These are phyloP conservation scores for Sigmodon hispidus DNA, from an alignment of 2,113 vertebrate species.

Conservation along the genomic window DNA sequence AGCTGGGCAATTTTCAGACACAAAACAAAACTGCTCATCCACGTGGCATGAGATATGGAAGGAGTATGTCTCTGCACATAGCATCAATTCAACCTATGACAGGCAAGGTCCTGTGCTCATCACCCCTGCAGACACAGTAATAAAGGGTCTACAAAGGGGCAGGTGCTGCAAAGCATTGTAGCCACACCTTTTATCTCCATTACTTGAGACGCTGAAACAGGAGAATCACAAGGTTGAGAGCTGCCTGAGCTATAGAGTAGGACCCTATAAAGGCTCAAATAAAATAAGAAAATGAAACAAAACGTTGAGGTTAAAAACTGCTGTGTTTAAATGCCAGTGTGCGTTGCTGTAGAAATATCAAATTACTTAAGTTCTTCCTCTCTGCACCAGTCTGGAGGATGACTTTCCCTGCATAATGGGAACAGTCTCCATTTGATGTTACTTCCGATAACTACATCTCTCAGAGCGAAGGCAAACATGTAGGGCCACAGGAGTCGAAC, in stretches of 20 bases:
- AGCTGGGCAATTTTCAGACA: not conserved
- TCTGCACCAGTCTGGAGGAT: rapidly evolving
- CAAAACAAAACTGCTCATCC: constrained; percentile 42
- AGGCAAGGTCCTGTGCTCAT: not conserved
- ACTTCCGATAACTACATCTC: constrained; percentile 23
- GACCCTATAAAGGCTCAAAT: not conserved
- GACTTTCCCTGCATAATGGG: not conserved
- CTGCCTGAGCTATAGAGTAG: not conserved
- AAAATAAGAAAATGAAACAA: not conserved
- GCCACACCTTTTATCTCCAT: not conserved
- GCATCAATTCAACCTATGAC: not conserved
- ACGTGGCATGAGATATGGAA: not conserved
- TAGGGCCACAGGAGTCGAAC: constrained; percentile 51
- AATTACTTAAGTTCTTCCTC: not conserved
- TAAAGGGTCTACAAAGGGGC: not conserved
- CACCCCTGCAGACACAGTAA: not conserved
- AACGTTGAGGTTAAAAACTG: not conserved
- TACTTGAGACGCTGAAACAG: not conserved
- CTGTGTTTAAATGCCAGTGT: not conserved
- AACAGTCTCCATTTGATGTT: constrained; percentile 31
- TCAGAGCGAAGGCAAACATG: constrained; percentile 53
- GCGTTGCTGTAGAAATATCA: not conserved
- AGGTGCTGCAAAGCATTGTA: not conserved
- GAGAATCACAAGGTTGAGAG: not conserved
- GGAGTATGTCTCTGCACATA: constrained; percentile 19